Conservation (phyloP, 2,888 invertebrate species). For the Podotricha telesiphe region DNA sequence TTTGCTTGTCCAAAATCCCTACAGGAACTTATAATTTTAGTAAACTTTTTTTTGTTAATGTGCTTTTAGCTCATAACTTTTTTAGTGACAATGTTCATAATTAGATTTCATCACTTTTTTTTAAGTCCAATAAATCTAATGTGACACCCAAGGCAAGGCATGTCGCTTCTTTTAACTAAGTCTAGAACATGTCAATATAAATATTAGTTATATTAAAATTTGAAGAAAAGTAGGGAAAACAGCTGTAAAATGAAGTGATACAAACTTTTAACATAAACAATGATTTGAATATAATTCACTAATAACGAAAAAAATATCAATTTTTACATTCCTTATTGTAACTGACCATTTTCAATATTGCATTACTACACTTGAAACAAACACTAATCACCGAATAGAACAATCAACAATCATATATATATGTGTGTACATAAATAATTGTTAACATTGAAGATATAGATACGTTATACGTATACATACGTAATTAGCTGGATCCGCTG, state of each 20-base stretch:
- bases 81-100: too few relatives aligned
- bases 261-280: slow-evolving; percentile 1
- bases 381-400: slow-evolving; percentile 1
- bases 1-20: too few relatives aligned
- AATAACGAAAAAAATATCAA: slow-evolving; percentile 8
- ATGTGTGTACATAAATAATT: slow-evolving; percentile 8
- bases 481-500: slow-evolving; percentile 14
- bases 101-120: too few relatives aligned
- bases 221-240: not conserved
- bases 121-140: too few relatives aligned
- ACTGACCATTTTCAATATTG: slow-evolving; percentile 3
- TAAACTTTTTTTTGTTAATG: too few relatives aligned
- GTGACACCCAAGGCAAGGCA: too few relatives aligned
- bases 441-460: slow-evolving; percentile 10
- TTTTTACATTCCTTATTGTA: not conserved
- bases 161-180: too few relatives aligned
- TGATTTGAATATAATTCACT: not conserved
- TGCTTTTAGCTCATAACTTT: too few relatives aligned
- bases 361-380: slow-evolving; percentile 2
- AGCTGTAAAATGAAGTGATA: slow-evolving; percentile 1
- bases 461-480: slow-evolving; percentile 7
- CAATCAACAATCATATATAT: slow-evolving; percentile 5
- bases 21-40: too few relatives aligned
- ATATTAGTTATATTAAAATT: too few relatives aligned
- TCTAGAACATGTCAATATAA: too few relatives aligned